Conservation (phyloP, 2,888 invertebrate species). For the Mechanitis messenoides region DNA sequence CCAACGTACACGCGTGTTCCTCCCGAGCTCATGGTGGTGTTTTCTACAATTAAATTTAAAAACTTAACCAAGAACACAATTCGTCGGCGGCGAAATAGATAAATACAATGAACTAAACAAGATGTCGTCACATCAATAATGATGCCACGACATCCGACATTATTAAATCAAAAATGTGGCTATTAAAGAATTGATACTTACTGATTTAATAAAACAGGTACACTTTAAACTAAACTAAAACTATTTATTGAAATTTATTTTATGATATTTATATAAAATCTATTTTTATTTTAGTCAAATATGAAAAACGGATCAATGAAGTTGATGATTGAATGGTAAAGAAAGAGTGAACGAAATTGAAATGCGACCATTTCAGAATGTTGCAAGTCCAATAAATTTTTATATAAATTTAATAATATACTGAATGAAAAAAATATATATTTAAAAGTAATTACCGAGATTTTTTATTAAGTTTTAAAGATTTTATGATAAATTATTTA, state of each 20-base stretch:
- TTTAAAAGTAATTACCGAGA: no score
- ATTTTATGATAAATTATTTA: neutral
- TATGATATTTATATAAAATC: slow-evolving; percentile 41
- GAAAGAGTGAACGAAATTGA: slow-evolving; percentile 37
- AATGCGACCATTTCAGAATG: slow-evolving; percentile 36
- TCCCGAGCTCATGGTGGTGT: slow-evolving; percentile 60
- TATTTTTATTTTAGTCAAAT: slow-evolving; percentile 49
- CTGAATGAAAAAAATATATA: no score
- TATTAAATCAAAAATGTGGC: slow-evolving; percentile 32
- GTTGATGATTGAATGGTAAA: slow-evolving; percentile 44
- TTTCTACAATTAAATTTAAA: slow-evolving; percentile 34
- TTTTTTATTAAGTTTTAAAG: neutral
- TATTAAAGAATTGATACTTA: slow-evolving; percentile 43
- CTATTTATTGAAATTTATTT: slow-evolving; percentile 34
- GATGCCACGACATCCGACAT: slow-evolving; percentile 64
- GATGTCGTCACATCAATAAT: slow-evolving; percentile 63
- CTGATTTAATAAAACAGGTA: slow-evolving; percentile 38
- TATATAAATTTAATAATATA: slow-evolving; percentile 8
- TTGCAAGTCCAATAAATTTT: slow-evolving; percentile 18
- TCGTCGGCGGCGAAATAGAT: slow-evolving; percentile 42
- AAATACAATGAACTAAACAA: slow-evolving; percentile 71
- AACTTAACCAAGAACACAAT: slow-evolving; percentile 15
- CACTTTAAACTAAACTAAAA: slow-evolving; percentile 22
- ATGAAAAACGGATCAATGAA: slow-evolving; percentile 52
- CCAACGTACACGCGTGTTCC: slow-evolving; percentile 93